Conservation (phyloP, 2,113 vertebrate genomes). For the Ornithorhynchus anatinus region DNA sequence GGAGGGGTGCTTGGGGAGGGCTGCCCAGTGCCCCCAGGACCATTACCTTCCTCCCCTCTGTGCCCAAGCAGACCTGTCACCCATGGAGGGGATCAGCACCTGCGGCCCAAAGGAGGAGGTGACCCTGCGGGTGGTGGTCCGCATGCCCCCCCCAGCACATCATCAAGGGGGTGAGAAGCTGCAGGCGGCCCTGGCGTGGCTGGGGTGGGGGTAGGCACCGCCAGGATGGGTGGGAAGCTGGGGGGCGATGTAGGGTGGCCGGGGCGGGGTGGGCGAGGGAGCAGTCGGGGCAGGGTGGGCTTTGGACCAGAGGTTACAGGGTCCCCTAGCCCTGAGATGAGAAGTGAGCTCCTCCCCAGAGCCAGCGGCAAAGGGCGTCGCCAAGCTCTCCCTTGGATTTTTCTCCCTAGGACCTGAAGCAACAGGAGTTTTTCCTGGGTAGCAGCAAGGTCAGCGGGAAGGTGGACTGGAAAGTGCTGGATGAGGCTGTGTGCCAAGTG, state of each 20-base stretch:
- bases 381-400: neutral
- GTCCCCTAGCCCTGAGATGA: too few relatives aligned
- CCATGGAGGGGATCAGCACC: constrained; percentile 75
- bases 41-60: neutral
- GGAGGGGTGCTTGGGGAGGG: neutral
- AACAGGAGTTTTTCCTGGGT: constrained; percentile 90
- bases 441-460: constrained; percentile 78
- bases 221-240: neutral
- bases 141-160: constrained; percentile 84
- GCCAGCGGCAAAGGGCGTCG: neutral
- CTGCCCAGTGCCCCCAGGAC: neutral
- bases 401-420: constrained; percentile 87
- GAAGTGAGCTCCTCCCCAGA: neutral
- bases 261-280: too few relatives aligned
- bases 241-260: neutral
- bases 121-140: constrained; percentile 80
- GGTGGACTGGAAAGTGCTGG: constrained; percentile 88
- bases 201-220: fast-evolving
- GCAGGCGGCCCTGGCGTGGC: neutral
- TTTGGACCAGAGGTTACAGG: too few relatives aligned
- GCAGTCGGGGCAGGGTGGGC: too few relatives aligned
- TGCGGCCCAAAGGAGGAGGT: constrained; percentile 79
- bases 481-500: constrained; percentile 84
- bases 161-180: constrained; percentile 83
- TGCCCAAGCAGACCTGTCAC: constrained; percentile 74